Evolutionary conservation across 2,113 vertebrate genomes (phyloP).

Genomic region (Syrmaticus mikado): DNA sequence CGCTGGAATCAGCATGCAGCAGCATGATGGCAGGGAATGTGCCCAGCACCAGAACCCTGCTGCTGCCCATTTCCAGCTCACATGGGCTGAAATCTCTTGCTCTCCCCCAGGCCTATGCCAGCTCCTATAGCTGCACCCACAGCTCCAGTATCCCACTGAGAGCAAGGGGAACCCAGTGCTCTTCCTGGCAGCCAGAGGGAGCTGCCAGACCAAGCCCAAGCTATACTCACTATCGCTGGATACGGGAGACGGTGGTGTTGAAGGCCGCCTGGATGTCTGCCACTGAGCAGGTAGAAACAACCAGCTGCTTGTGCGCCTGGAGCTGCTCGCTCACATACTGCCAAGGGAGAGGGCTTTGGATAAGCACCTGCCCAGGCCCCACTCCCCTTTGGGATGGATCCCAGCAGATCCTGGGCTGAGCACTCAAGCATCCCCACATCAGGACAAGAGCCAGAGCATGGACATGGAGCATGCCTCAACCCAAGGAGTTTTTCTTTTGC

Average conservation of each 20-base stretch:
- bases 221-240: slow-evolving; percentile 94
- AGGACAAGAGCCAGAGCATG: background rate
- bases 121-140: background rate
- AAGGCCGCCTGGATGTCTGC: slow-evolving; percentile 97
- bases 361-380: background rate
- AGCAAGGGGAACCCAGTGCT: background rate
- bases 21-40: accelerated
- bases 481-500: background rate
- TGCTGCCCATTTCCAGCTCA: background rate
- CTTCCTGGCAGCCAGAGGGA: background rate
- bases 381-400: accelerated
- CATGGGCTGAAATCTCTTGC: accelerated
- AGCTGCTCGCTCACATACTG: slow-evolving; percentile 75
- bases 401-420: background rate
- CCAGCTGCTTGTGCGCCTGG: slow-evolving; percentile 90
- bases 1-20: background rate
- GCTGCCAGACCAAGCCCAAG: background rate
- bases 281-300: slow-evolving; percentile 93
- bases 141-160: background rate
- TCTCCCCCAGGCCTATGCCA: background rate
- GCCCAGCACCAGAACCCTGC: background rate
- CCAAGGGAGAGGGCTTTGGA: background rate
- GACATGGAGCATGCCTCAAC: background rate
- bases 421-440: background rate
- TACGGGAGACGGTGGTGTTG: slow-evolving; percentile 95